A percentile compares a stretch with the other conserved stretches of the same genome.
Evolutionary conservation across 1,140 invertebrate genomes (phyloP).

Genomic region (Hylyphantes graminicola): DNA sequence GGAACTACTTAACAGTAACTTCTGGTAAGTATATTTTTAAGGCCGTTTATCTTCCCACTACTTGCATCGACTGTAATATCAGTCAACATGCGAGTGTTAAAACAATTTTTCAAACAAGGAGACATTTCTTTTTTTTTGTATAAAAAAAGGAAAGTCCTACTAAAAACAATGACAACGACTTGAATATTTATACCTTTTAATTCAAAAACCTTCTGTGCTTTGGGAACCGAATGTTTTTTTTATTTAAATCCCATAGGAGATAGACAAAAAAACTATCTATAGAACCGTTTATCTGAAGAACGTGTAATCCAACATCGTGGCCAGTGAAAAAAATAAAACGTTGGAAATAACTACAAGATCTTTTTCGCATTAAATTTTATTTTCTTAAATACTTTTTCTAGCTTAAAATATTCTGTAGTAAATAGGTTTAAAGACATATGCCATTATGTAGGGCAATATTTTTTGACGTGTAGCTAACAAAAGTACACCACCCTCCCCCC

Average conservation of each 20-base stretch:
- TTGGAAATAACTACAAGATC: conserved; percentile 9
- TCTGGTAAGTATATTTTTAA: too few species aligned
- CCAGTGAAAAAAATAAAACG: background rate
- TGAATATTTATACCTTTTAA: conserved; percentile 52
- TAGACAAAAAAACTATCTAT: conserved; percentile 32
- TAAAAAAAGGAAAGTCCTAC: conserved; percentile 10
- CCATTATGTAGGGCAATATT: background rate
- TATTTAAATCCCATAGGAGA: conserved; percentile 25
- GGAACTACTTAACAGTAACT: too few species aligned
- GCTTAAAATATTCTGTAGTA: conserved; percentile 21
- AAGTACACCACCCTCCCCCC: too few species aligned
- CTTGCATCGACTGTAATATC: too few species aligned
- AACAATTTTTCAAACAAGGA: background rate
- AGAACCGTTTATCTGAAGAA: conserved; percentile 3
- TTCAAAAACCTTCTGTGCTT: conserved; percentile 51
- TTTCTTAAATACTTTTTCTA: background rate
- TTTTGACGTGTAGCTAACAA: background rate
- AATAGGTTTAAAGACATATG: background rate
- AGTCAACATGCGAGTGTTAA: too few species aligned
- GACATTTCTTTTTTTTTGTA: background rate
- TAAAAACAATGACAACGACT: background rate
- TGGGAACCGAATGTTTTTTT: conserved; percentile 41
- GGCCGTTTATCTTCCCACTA: too few species aligned
- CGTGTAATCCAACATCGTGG: background rate
- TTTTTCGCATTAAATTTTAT: too few species aligned